Base-by-base conservation (phyloP, 1,140 invertebrate genomes). In the Drosophila simulans region DNA sequence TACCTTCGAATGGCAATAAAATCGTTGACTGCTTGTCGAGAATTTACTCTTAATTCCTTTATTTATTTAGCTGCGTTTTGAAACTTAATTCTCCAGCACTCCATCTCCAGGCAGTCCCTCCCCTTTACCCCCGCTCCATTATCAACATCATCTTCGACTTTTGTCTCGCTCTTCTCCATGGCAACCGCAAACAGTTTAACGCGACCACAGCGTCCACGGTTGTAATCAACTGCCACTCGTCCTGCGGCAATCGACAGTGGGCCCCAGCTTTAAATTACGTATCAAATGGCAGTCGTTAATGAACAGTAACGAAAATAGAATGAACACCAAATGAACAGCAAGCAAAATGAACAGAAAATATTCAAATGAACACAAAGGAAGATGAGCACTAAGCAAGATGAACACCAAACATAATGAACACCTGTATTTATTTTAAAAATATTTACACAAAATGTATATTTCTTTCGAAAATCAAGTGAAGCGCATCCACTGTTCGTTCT, bases 161-260 rank as follows among this genome's bases (percentile, higher is more conserved):
- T 20, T 12, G 35, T 45, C 17, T 31, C 51, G 12, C 40, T 55
- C 15, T 37, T 4, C 39, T 27, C 25, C 37, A 75, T 43, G 39
- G 51, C 20, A 37, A 51, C 56, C 40, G 48, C 57, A 78, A 70
- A 74, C 65, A 62, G 65, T 65, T 78, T 78, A 78, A 57, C 73
- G 48, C 60, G 46, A 57, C 59, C 63, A 46, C 63, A 20, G 57
- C 10, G 69, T 68, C 70, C 77, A 76, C 57, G 66, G 58, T 59
- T 80, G 64, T 80, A 80, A 80, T 80, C 77, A 80, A 80, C 77
- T 76, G 77, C 57, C 77, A 80, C 77, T 63, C 64, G 51, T 70
- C 54, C 40, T 56, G 53, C 40, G 57, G 58, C 42, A 52, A 15
- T 34, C 22, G 42, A 46, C 27, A 40, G 12, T 49, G 57, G 77